These are phyloP conservation scores for Elymnias hypermnestra DNA, from an alignment of 1,140 invertebrate genomes.

Conservation along the genomic window DNA sequence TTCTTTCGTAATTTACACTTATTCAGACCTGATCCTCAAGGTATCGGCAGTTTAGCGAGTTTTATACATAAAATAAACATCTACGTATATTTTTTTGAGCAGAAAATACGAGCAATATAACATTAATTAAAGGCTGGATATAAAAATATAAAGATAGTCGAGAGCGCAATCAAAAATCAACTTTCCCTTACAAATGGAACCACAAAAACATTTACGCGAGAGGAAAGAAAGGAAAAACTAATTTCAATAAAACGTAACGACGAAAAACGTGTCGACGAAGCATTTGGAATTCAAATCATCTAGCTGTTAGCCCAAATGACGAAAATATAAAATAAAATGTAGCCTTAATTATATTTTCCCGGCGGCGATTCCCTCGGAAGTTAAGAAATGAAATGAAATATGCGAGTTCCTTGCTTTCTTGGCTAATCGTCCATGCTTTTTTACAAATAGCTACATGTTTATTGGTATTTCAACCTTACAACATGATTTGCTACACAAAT, in stretches of 20 bases:
- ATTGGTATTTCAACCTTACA: too few relatives aligned
- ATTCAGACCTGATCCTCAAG: too few relatives aligned
- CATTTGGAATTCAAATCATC: slow-evolving; percentile 23
- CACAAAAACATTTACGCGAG: slow-evolving; percentile 14
- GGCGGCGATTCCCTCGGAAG: not conserved
- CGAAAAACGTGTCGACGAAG: slow-evolving; percentile 16
- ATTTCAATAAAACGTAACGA: slow-evolving; percentile 22
- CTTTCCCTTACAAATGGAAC: slow-evolving; percentile 2
- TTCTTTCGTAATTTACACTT: too few relatives aligned
- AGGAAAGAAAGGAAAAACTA: slow-evolving; percentile 15
- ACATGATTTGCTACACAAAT: too few relatives aligned
- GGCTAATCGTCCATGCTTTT: too few relatives aligned
- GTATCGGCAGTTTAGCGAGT: too few relatives aligned
- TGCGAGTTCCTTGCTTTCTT: not conserved
- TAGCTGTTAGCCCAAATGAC: slow-evolving; percentile 15
- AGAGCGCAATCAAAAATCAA: slow-evolving; percentile 3
- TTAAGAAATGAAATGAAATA: slow-evolving; percentile 1
- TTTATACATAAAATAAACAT: too few relatives aligned
- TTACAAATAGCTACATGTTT: too few relatives aligned
- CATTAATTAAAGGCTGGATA: not conserved
- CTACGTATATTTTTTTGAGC: too few relatives aligned
- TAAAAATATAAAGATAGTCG: not conserved
- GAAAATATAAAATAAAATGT: slow-evolving; percentile 21
- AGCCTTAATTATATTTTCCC: slow-evolving; percentile 17
- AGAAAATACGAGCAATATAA: too few relatives aligned